Evolutionary conservation across 2,888 invertebrate genomes (phyloP).

Genomic region (Luffia ferchaultella): DNA sequence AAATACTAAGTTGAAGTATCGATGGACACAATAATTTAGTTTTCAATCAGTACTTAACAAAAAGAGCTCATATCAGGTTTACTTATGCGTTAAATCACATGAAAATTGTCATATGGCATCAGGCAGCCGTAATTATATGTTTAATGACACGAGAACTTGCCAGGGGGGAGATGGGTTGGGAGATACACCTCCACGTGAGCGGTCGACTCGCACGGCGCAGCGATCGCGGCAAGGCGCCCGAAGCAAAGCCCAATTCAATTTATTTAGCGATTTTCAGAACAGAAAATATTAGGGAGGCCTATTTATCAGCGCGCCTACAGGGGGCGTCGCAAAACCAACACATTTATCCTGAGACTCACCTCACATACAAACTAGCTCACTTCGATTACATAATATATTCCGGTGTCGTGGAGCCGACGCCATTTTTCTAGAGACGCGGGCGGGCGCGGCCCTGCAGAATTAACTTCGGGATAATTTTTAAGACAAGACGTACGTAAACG

Average conservation of each 20-base stretch:
- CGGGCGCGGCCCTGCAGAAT: conserved; percentile 17
- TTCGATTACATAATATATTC: conserved; percentile 55
- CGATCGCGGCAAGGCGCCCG: conserved; percentile 6
- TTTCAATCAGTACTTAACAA: no score
- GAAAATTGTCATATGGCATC: no score
- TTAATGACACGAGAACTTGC: not conserved
- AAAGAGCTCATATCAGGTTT: no score
- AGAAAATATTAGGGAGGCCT: conserved; percentile 40
- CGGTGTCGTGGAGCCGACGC: conserved; percentile 44
- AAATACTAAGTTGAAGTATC: no score
- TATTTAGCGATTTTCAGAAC: conserved; percentile 47
- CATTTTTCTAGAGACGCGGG: conserved; percentile 46
- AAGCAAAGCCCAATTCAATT: conserved; percentile 38
- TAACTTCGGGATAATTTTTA: conserved; percentile 1
- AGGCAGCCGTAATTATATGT: not conserved
- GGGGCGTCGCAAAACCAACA: conserved; percentile 42
- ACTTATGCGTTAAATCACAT: no score
- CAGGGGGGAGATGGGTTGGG: not conserved
- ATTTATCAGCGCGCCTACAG: conserved; percentile 43
- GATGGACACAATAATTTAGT: no score
- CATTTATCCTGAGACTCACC: conserved; percentile 38
- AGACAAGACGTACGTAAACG: not conserved
- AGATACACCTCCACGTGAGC: not conserved
- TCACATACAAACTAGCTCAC: conserved; percentile 48
- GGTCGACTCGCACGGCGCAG: not conserved